phyloP scores from a whole-genome alignment of 2,113 vertebrate species.

The Alaudala cheleensis region DNA sequence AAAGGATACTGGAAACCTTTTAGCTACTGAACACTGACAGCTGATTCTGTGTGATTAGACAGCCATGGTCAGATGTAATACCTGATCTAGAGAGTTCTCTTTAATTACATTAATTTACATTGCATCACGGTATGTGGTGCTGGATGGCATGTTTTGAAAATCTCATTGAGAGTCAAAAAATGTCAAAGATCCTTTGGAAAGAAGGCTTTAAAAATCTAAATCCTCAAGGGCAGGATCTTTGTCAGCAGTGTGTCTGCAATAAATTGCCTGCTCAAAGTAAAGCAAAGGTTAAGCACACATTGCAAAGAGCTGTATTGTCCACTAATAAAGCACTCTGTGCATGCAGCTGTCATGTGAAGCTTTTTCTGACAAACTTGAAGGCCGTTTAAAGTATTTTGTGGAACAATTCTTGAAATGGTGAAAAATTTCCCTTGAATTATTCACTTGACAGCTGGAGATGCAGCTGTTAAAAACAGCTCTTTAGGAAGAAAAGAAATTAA shows the following conservation, averaged over 20 bases:
- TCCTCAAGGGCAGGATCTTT: background rate
- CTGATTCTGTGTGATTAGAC: background rate
- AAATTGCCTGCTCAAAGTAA: background rate
- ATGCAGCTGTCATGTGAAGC: slow-evolving; percentile 23
- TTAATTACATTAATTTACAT: background rate
- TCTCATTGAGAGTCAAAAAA: background rate
- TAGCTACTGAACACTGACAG: background rate
- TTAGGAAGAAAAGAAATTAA: slow-evolving; percentile 62
- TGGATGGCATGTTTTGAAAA: background rate
- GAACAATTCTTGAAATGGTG: slow-evolving; percentile 55
- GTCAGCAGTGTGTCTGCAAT: background rate
- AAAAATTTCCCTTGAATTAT: slow-evolving; percentile 53
- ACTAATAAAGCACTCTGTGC: slow-evolving; percentile 29
- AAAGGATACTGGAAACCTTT: background rate
- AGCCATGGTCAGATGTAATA: background rate
- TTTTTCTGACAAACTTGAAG: slow-evolving; percentile 44
- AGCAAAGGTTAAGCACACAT: background rate
- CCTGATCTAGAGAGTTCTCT: background rate
- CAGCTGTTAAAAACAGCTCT: slow-evolving; percentile 59
- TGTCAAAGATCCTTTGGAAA: slow-evolving; percentile 2
- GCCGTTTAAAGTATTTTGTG: slow-evolving; percentile 53
- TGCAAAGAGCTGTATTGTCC: background rate
- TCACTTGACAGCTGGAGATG: slow-evolving; percentile 63
- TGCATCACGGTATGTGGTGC: background rate
- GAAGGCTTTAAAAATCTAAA: background rate